A percentile compares a stretch with the other conserved stretches of the same genome.
Conservation (phyloP, 2,888 invertebrate species). For the Smittia aterrima region DNA sequence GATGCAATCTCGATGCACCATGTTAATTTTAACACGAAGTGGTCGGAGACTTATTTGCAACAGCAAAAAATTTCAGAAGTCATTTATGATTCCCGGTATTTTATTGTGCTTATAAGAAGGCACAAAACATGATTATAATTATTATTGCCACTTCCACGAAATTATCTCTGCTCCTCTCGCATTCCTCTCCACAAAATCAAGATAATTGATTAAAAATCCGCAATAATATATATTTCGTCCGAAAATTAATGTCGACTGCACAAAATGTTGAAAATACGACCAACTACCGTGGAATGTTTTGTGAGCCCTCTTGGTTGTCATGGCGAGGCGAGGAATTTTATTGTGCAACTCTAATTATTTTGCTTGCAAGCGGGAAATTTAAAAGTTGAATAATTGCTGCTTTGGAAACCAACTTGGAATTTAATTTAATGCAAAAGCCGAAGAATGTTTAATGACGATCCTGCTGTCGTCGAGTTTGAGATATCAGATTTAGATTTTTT, state of each 20-base stretch:
- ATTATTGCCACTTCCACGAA: constrained; percentile 28
- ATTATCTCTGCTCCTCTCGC: neutral
- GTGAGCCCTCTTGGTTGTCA: neutral
- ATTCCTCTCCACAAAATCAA: neutral
- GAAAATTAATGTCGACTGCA: neutral
- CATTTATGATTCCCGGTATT: constrained; percentile 19
- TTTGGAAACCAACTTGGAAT: too few relatives aligned
- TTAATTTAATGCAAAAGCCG: too few relatives aligned
- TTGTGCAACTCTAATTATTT: neutral
- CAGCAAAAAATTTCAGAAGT: neutral
- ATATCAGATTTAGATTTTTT: too few relatives aligned
- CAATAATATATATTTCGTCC: neutral
- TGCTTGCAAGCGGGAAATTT: neutral
- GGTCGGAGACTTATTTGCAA: neutral
- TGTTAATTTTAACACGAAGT: neutral
- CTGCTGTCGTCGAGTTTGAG: too few relatives aligned
- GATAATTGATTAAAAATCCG: constrained; percentile 3
- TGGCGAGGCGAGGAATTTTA: neutral
- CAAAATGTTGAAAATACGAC: neutral
- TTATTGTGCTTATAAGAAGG: constrained; percentile 6
- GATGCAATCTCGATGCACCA: constrained; percentile 11
- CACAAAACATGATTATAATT: constrained; percentile 25
- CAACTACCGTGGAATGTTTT: neutral
- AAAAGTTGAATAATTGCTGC: too few relatives aligned
- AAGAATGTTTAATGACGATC: too few relatives aligned